Evolutionary conservation across 2,113 vertebrate species (phyloP).

Genomic region (Eurypyga helias): DNA sequence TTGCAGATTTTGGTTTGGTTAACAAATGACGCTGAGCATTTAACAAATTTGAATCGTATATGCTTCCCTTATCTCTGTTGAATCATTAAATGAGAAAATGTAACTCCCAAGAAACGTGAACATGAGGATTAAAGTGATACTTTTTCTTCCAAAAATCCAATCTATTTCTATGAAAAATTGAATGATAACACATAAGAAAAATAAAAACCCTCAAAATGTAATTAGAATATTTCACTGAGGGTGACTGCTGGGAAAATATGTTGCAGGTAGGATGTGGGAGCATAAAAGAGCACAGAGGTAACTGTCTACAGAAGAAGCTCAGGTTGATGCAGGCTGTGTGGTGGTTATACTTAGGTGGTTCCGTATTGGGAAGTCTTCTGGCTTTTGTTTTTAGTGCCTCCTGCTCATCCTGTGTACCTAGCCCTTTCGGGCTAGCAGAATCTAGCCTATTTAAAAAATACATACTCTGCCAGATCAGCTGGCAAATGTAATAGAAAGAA

Average conservation of each 20-base stretch:
- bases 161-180: neutral
- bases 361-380: neutral
- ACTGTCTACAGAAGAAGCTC: rapidly evolving
- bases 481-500: neutral
- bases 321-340: neutral
- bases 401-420: neutral
- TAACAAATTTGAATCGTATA: constrained; percentile 60
- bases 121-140: constrained; percentile 20
- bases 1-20: constrained; percentile 67
- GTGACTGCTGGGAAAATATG: neutral
- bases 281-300: too few relatives aligned
- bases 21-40: constrained; percentile 64
- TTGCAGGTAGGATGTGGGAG: neutral
- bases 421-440: neutral
- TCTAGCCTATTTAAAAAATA: neutral
- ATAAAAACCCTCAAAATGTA: neutral
- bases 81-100: constrained; percentile 69
- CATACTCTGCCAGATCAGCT: neutral
- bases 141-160: neutral
- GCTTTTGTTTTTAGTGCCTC: neutral
- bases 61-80: constrained; percentile 11
- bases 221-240: neutral
- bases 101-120: constrained; percentile 24
- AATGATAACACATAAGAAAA: neutral
- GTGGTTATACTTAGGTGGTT: neutral